Evolutionary conservation across 2,888 invertebrate species (phyloP).

Genomic region (Harmothoe impar): DNA sequence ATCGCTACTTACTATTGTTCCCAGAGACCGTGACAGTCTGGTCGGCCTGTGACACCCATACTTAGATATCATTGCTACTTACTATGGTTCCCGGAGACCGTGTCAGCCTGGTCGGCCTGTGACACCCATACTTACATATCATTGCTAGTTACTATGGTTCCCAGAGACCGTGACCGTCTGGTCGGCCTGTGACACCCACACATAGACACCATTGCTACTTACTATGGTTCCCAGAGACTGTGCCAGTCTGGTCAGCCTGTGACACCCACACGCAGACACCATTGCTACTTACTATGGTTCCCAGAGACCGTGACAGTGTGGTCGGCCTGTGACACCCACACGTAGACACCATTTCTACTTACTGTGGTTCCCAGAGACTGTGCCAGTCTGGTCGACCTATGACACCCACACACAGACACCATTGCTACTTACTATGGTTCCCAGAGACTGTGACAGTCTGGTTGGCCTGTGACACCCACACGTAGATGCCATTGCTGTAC

Average conservation of each 20-base stretch:
- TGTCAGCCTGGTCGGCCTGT: background rate
- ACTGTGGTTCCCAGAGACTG: too few species aligned
- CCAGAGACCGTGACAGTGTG: conserved; percentile 44
- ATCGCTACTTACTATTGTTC: too few species aligned
- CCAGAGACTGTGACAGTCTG: conserved; percentile 53
- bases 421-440: conserved; percentile 59
- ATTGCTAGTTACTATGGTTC: background rate
- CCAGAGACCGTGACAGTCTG: too few species aligned
- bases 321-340: conserved; percentile 39
- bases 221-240: conserved; percentile 63
- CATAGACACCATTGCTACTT: background rate
- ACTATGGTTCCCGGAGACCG: conserved; percentile 62
- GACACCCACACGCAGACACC: conserved; percentile 58
- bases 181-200: too few species aligned
- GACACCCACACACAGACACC: too few species aligned
- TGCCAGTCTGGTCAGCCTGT: background rate
- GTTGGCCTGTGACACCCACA: conserved; percentile 38
- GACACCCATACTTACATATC: conserved; percentile 57
- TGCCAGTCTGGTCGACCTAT: too few species aligned
- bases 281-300: conserved; percentile 62
- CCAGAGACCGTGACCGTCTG: too few species aligned
- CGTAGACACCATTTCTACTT: too few species aligned
- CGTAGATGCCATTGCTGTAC: conserved; percentile 63
- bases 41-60: too few species aligned
- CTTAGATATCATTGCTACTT: too few species aligned